Percentiles rank a stretch among this genome's conserved stretches.
These are phyloP conservation scores for Odontamblyopus rebecca DNA, from an alignment of 2,797 vertebrate species.

Conservation along the genomic window DNA sequence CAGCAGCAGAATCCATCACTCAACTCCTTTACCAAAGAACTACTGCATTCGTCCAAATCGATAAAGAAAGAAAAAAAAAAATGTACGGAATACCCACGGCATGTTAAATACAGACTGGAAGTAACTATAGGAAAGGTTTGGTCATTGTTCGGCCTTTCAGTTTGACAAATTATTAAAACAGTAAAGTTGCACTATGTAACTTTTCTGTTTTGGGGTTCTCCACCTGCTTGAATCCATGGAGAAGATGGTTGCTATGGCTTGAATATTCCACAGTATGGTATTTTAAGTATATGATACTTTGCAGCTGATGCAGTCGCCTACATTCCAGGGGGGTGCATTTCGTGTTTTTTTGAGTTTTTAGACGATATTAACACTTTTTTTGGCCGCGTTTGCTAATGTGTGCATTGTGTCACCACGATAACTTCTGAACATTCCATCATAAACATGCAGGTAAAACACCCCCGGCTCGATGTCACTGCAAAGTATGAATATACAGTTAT, in stretches of 20 bases:
- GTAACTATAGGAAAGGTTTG: neutral
- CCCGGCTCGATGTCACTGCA: too few relatives aligned
- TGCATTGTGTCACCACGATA: too few relatives aligned
- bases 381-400: too few relatives aligned
- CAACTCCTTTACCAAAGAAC: conserved; percentile 75
- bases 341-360: too few relatives aligned
- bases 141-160: neutral
- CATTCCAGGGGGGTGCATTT: too few relatives aligned
- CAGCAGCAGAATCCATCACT: conserved; percentile 3
- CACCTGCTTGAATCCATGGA: neutral
- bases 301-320: too few relatives aligned
- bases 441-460: too few relatives aligned
- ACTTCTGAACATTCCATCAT: too few relatives aligned
- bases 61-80: neutral
- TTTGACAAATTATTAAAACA: too few relatives aligned
- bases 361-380: too few relatives aligned
- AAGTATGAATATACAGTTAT: too few relatives aligned
- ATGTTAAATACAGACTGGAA: conserved; percentile 1
- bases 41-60: conserved; percentile 17
- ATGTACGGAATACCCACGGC: conserved; percentile 21
- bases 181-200: neutral
- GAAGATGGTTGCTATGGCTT: neutral
- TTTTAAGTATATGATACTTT: neutral
- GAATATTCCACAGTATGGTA: neutral
- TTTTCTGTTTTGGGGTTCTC: neutral